phyloP scores from a whole-genome alignment of 2,797 vertebrate species.

The Streptopelia turtur region DNA sequence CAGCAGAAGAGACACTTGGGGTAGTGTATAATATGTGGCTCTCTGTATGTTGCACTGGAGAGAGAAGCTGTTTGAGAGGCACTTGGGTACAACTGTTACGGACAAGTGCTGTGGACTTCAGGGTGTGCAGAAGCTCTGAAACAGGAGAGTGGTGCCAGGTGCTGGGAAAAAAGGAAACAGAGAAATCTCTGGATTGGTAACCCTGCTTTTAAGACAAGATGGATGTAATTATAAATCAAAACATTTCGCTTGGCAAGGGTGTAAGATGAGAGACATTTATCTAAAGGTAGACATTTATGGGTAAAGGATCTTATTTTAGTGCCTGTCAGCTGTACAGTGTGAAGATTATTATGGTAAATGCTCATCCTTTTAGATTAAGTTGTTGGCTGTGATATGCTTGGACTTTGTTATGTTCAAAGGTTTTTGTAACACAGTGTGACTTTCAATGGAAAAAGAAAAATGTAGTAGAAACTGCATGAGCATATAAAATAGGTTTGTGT shows the following conservation, averaged over 20 bases:
- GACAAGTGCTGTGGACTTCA: background rate
- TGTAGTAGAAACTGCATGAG: background rate
- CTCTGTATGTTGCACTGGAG: background rate
- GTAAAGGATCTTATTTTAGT: background rate
- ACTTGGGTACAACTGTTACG: background rate
- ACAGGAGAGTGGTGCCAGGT: background rate
- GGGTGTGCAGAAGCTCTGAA: background rate
- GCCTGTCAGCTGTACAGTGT: background rate
- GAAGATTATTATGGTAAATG: background rate
- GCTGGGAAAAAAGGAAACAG: background rate
- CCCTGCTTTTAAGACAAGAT: background rate
- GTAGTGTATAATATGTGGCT: background rate
- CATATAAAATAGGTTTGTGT: background rate
- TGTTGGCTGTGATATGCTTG: background rate
- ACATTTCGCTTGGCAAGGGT: background rate
- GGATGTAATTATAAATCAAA: background rate
- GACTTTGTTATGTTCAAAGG: background rate
- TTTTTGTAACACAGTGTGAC: constrained; percentile 13
- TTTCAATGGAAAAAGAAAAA: background rate
- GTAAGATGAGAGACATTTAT: background rate
- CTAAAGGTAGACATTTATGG: background rate
- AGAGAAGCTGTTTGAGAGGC: background rate
- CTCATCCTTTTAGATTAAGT: background rate
- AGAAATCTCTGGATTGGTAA: background rate
- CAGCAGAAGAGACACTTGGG: background rate